A percentile compares a stretch with the other conserved stretches of the same genome.
These are phyloP conservation scores for Mus pahari DNA, from an alignment of 2,113 vertebrate genomes.

Conservation along the genomic window DNA sequence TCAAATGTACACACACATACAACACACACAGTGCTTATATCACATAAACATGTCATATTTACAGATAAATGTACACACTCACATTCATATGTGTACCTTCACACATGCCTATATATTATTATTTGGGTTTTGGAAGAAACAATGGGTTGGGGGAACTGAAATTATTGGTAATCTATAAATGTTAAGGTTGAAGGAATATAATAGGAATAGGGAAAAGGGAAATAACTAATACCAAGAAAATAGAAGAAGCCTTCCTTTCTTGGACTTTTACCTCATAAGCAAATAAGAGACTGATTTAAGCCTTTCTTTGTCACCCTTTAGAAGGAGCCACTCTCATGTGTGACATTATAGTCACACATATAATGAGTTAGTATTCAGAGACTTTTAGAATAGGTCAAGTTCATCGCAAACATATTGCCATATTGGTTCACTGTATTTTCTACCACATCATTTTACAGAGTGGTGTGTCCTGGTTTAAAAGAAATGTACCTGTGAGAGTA, in stretches of 20 bases:
- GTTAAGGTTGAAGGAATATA: neutral
- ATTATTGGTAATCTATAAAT: neutral
- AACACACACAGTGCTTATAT: neutral
- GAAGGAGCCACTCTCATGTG: neutral
- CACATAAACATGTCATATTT: neutral
- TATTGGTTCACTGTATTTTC: constrained; percentile 19
- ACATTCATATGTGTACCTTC: neutral
- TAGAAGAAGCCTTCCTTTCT: neutral
- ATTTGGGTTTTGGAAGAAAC: neutral
- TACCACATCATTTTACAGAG: neutral
- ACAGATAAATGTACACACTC: neutral
- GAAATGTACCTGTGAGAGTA: neutral
- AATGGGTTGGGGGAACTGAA: neutral
- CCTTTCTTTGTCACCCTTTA: neutral
- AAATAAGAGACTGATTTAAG: constrained; percentile 23
- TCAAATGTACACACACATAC: neutral
- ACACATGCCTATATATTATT: neutral
- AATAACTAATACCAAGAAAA: neutral
- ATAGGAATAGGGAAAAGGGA: neutral
- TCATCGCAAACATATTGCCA: constrained; percentile 35
- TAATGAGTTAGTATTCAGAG: constrained; percentile 47
- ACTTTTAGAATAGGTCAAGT: constrained; percentile 11
- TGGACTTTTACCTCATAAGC: neutral
- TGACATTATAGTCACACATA: neutral
- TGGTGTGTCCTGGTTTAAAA: neutral